Base-by-base conservation (phyloP, 1,140 invertebrate species). In the Dryas iulia region DNA sequence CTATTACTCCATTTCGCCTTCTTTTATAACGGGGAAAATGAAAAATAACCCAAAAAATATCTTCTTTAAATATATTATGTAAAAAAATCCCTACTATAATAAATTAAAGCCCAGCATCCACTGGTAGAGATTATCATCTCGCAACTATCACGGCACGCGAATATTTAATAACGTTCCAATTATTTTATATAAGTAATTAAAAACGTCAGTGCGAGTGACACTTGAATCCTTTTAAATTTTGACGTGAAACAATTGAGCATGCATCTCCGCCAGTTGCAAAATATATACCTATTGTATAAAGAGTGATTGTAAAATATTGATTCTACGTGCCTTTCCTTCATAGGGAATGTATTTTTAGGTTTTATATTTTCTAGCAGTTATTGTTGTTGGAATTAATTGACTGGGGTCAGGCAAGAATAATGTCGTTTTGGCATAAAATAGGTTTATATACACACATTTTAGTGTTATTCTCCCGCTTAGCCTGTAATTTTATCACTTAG, bases 161-260 rank as follows among this genome's bases (percentile, higher is more conserved):
- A n/a, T 25, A 23, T 61, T 61, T 39, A 26, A 61, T 61, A 21
- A 47, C 59, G 59, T 47, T 47, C 33, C 33, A 61, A 61, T 61
- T 61, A 61, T 61, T 61, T 14, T 26, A 61, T 26, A 61, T 47
- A 61, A 61, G 33, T 61, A 26, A 61, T 61, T 61, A 47, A 59
- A 59, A 59, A 21, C n/a, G 28, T 47, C 30, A 21, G 8, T 31
- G 57, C 28, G 31, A 59, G 14, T 33, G 57, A 59, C 57, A 59
- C 57, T 31, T 21, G 57, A 47, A 47, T 47, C 39, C 39, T 47
- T 47, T 47, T 47, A 47, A 47, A 47, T 21, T 47, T 10, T 18
- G n/a, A 47, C 39, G 39, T 47, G 39, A 47, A 47, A 47, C 39
- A 47, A 47, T n/a, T 47, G 39, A 47, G 39, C 39, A 7, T 21